phyloP scores from a whole-genome alignment of 2,113 vertebrate species.

The Petromus typicus region DNA sequence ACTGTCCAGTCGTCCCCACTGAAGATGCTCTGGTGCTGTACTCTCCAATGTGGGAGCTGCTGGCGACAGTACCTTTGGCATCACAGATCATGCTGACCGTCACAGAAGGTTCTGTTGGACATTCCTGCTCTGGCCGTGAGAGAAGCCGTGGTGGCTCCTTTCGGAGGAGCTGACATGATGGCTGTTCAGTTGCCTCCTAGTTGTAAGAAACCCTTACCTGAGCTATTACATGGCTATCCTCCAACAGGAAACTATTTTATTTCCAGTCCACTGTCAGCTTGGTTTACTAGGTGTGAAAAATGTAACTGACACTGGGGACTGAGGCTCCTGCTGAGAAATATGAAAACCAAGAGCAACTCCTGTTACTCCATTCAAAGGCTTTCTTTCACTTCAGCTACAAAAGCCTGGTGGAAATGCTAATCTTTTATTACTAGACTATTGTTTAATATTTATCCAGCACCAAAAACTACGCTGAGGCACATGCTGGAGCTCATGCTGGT shows the following conservation, averaged over 20 bases:
- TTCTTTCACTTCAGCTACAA: constrained; percentile 58
- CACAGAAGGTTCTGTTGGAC: neutral
- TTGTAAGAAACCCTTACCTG: neutral
- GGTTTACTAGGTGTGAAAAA: constrained; percentile 36
- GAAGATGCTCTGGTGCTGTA: neutral
- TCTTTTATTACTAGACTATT: constrained; percentile 71
- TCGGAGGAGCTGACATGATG: neutral
- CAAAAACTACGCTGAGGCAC: constrained; percentile 54
- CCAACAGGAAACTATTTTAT: constrained; percentile 26
- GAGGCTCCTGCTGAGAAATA: constrained; percentile 35
- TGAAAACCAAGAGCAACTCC: constrained; percentile 13
- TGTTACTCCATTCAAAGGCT: constrained; percentile 11
- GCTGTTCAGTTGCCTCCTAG: neutral
- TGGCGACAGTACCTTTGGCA: neutral
- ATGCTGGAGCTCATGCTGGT: constrained; percentile 30
- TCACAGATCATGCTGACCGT: neutral
- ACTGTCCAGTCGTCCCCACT: neutral
- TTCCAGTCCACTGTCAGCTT: neutral
- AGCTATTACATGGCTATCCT: neutral
- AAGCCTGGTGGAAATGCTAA: constrained; percentile 47
- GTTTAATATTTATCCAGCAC: constrained; percentile 78
- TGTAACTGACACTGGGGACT: constrained; percentile 8
- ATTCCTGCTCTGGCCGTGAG: too few relatives aligned
- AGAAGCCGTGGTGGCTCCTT: neutral
- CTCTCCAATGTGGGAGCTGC: neutral